Base-by-base conservation (phyloP, 2,113 vertebrate species). In the Vimba vimba region DNA sequence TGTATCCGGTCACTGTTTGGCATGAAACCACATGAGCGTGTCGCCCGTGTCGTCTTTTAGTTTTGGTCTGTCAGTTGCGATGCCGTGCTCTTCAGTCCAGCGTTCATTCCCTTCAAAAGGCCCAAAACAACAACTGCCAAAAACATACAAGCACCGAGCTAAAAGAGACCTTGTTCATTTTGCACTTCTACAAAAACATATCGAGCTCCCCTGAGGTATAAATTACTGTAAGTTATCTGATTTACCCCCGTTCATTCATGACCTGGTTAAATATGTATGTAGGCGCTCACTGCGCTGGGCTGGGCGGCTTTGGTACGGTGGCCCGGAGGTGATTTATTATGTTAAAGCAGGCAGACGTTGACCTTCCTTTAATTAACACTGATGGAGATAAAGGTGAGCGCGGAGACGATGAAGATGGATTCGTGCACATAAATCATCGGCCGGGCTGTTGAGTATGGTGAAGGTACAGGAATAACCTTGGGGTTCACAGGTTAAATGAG, bases 311-410 rank as follows among this genome's bases (percentile, higher is more conserved):
- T 13, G 80, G 25, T 86, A 78, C 45, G 75, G 85, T 66, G 85
- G 82, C 71, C 78, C 92, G 93, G 92, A 87, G 93, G 95, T 98
- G 97, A 98, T 99, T 97, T 97, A 97, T 98, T 98, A 98, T 97
- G 97, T 96, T 97, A 97, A 98, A 97, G 94, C 94, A 96, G 90
- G 96, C 96, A 96, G 96, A 98, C 97, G 97, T 96, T 97, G 98
- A 99, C 98, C 97, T 99, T 98, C 96, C 94, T 97, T 98, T 99
- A 98, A 99, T 99, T 98, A 99, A 97, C 96, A 96, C 95, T 97
- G 97, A 98, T 97, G 95, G 96, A 97, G 96, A 96, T 96, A 97
- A 97, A 98, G 97, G 97, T 97, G 97, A 97, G 96, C 92, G 95
- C 96, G 96, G 96, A 97, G 82, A 64, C 50, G 82, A 80, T 97